Evolutionary conservation across 2,113 vertebrate genomes (phyloP), one percentile per base, ranked within the genome.

Genomic region (Polyodon spathula): DNA sequence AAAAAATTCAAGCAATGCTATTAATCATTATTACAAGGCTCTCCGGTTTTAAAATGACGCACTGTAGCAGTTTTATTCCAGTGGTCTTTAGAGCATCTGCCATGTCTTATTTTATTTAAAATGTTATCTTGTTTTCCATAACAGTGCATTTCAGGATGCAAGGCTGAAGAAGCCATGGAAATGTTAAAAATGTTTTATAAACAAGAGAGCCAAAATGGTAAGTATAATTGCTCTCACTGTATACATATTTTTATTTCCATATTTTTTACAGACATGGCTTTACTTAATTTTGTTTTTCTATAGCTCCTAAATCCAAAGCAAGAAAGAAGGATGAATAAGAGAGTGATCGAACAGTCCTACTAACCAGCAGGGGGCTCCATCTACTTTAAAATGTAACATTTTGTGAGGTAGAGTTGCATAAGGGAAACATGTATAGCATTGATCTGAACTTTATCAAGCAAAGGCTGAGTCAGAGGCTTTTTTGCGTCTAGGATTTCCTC

Each of bases 161-260:
- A 89, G 70, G 88, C 94, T 40, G 81, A 93, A 58, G 94, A 97
- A 73, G 92, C 96, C 0, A 86, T 99, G n/a, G 87, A 90, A 68
- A 81, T 99, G 85, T 72, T 99, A 64, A 95, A 91, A 84, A 78
- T 78, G 14, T 99, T 99, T 77, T 99, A 98, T 80, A 95, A 89
- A 71, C 94, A 97, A 73, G 90, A 98, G 80, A 99, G 98, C 75
- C 96, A 94, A 68, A 97, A 95, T 6, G 95, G 95, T 99, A 71
- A 77, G 3, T 27, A 27, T 27, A 27, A 27, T 27, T 27, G 27
- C 27, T 27, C 2, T 27, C 27, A 27, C 27, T 27, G 27, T 27
- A 27, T 27, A 27, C 27, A 27, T 27, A 3, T 27, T 27, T 27
- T 27, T 27, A n/a, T n/a, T n/a, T n/a, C n/a, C 27, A 27, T 27